A percentile compares a stretch with the other conserved stretches of the same genome.
Conservation (phyloP, 2,888 invertebrate species). For the Monopis laevigella region DNA sequence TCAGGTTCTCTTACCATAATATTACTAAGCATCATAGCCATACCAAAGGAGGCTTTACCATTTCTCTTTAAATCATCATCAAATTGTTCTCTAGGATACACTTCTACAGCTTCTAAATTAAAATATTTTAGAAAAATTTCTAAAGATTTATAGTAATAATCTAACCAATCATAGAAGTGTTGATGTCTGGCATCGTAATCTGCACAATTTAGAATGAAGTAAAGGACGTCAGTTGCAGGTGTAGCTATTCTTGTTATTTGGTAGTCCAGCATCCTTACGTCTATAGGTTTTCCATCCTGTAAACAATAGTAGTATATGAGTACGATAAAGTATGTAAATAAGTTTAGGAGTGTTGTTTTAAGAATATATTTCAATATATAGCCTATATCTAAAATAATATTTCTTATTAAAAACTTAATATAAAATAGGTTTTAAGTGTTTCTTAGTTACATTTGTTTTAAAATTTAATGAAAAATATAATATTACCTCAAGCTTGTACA, state of each 20-base stretch:
- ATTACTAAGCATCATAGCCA: conserved; percentile 5
- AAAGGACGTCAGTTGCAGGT: conserved; percentile 5
- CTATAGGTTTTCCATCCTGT: conserved; percentile 7
- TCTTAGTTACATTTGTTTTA: too few relatives aligned
- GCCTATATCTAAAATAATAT: too few relatives aligned
- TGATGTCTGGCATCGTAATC: conserved; percentile 3
- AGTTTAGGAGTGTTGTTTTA: too few relatives aligned
- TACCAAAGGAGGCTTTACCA: conserved; percentile 1
- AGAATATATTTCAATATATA: too few relatives aligned
- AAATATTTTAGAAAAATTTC: conserved; percentile 1
- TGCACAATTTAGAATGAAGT: conserved; percentile 10
- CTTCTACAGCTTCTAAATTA: not conserved
- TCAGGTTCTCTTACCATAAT: conserved; percentile 7
- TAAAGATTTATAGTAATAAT: conserved; percentile 3
- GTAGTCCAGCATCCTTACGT: conserved; percentile 9
- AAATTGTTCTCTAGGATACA: conserved; percentile 10
- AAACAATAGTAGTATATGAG: not conserved
- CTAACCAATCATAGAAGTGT: conserved; percentile 4
- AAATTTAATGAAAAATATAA: too few relatives aligned
- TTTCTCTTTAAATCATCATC: conserved; percentile 3
- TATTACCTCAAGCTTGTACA: conserved; percentile 30
- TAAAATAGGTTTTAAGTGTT: too few relatives aligned
- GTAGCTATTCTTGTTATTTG: conserved; percentile 3
- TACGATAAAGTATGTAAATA: too few relatives aligned
- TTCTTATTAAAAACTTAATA: too few relatives aligned